These are phyloP conservation scores for Acronicta leporina DNA, from an alignment of 2,888 invertebrate species.

Conservation along the genomic window DNA sequence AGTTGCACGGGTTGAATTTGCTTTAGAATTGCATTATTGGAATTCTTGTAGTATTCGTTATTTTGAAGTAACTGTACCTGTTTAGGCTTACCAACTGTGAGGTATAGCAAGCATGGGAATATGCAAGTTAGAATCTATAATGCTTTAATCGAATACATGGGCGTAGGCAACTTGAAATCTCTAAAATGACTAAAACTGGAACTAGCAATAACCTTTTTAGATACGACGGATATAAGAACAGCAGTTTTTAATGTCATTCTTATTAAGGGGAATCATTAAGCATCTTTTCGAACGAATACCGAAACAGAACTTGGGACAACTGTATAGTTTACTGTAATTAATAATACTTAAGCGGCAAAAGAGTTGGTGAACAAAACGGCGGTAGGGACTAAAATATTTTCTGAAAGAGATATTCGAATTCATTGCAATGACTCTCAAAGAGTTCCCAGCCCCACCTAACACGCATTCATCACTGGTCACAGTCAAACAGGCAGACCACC, in stretches of 20 bases:
- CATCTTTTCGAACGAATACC: too few species aligned
- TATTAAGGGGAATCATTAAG: too few species aligned
- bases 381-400: too few species aligned
- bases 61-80: slow-evolving; percentile 34
- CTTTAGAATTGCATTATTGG: slow-evolving; percentile 16
- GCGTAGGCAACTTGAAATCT: slow-evolving; percentile 39
- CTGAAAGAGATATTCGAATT: slow-evolving; percentile 2
- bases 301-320: too few species aligned
- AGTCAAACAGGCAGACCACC: slow-evolving; percentile 72
- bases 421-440: slow-evolving; percentile 24
- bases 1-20: slow-evolving; percentile 8
- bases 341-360: too few species aligned
- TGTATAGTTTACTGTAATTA: too few species aligned
- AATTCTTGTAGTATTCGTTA: slow-evolving; percentile 16
- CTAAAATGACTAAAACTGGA: slow-evolving; percentile 13
- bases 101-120: slow-evolving; percentile 24
- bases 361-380: too few species aligned
- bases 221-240: too few species aligned
- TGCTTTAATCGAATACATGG: slow-evolving; percentile 37
- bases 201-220: background rate
- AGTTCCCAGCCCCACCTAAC: slow-evolving; percentile 25
- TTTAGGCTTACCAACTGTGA: slow-evolving; percentile 2
- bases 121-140: slow-evolving; percentile 29
- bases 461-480: slow-evolving; percentile 54
- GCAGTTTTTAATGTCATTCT: too few species aligned